Evolutionary conservation across 2,888 invertebrate species (phyloP).

Genomic region (Papilio gigon): DNA sequence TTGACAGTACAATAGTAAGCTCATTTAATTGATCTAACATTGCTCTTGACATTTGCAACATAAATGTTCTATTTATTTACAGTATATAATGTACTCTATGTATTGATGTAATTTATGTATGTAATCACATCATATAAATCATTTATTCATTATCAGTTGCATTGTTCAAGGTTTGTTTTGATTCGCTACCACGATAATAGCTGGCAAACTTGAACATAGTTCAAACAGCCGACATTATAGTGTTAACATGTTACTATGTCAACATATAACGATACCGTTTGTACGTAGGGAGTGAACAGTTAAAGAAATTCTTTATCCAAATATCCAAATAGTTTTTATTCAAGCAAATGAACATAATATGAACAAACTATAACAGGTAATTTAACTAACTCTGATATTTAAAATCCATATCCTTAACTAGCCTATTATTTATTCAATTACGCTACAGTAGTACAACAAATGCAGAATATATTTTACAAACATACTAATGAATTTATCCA

Average conservation of each 20-base stretch:
- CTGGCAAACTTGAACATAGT: constrained; percentile 7
- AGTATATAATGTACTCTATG: too few species aligned
- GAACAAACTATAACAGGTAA: constrained; percentile 83
- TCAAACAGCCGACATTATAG: constrained; percentile 7
- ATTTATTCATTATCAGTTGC: constrained; percentile 19
- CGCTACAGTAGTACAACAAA: constrained; percentile 53
- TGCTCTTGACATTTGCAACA: too few species aligned
- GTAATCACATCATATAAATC: constrained; percentile 5
- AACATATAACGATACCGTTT: too few species aligned
- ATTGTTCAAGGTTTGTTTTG: constrained; percentile 14
- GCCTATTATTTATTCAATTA: constrained; percentile 71
- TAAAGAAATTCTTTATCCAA: too few species aligned
- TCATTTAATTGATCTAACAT: too few species aligned
- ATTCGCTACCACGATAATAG: not conserved
- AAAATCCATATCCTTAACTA: constrained; percentile 77
- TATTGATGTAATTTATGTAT: not conserved
- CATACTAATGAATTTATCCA: constrained; percentile 17
- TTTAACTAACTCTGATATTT: constrained; percentile 83
- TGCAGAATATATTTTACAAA: constrained; percentile 49
- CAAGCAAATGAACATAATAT: constrained; percentile 82
- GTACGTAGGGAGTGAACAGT: too few species aligned
- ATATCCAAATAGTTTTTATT: constrained; percentile 82
- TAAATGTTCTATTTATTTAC: too few species aligned
- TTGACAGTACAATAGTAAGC: too few species aligned
- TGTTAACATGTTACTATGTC: not conserved